Evolutionary conservation across 2,797 vertebrate genomes (phyloP), one percentile per base, ranked within the genome.

Genomic region (Muscicapa striata): DNA sequence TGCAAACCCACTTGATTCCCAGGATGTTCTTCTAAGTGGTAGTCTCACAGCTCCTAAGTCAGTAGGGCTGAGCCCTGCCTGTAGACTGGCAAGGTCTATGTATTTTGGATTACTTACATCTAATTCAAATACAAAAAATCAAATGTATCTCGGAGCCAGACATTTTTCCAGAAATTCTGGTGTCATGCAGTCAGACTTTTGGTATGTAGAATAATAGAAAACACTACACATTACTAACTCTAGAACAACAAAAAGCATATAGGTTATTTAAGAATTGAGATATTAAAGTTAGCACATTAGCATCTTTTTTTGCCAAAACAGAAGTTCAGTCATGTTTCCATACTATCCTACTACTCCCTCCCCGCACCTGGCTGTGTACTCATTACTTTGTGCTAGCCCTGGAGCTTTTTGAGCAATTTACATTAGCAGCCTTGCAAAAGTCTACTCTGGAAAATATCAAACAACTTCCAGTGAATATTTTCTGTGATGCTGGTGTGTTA

Each of bases 1-100:
- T 94, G 92, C 86, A 97, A 95, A 75, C 66, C 64, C 66, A 74
- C 83, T 91, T 67, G 88, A 62, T 94, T 93, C 68, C 76, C 86
- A 64, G 26, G 90, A 93, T 93, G 93, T 88, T 97, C 89, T 95
- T 96, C 77, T 63, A 73, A 95, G 70, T 88, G 57, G 82, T 72
- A 91, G 46, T 79, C 86, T 96, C 92, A 89, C 84, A 84, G 85
- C 91, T 95, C 46, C 12, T 45, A 51, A 68, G 90, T 72, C 81
- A 93, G 84, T 75, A 30, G 78, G 84, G 70, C 69, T 51, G 19
- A 89, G 79, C n/a, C 57, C 40, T 61, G 82, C 61, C 66, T 77
- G 15, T 87, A 63, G 38, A 75, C 48, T 91, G 43, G 54, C 24
- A 46, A 22, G 19, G 17, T 64, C 67, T 79, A 36, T 64, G 38